Evolutionary conservation across 2,113 vertebrate species (phyloP).

Genomic region (Callionymus lyra): DNA sequence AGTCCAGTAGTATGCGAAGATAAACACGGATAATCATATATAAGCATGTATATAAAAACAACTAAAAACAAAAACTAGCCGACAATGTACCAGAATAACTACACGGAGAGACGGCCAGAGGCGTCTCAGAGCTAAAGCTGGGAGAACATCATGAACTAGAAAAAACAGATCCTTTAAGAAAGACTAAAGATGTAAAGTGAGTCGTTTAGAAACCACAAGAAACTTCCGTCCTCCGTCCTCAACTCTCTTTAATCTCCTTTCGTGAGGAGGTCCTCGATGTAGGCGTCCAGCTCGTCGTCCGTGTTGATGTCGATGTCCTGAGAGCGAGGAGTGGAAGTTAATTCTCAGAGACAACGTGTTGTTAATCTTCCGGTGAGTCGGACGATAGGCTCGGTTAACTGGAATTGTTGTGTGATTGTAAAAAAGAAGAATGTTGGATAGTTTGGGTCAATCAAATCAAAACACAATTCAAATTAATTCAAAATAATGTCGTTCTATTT

Average conservation of each 20-base stretch:
- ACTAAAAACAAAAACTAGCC: conserved; percentile 38
- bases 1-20: conserved; percentile 16
- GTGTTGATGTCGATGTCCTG: conserved; percentile 98
- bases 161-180: no score
- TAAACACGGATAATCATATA: conserved; percentile 35
- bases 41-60: conserved; percentile 35
- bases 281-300: conserved; percentile 94
- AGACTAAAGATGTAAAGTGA: neutral
- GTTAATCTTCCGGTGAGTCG: neutral
- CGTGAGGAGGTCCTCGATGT: conserved; percentile 94
- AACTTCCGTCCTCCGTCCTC: conserved; percentile 8
- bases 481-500: no score
- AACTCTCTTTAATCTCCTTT: conserved; percentile 75
- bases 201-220: neutral
- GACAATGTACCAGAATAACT: conserved; percentile 13
- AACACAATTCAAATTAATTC: no score
- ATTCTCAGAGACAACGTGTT: neutral
- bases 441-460: no score
- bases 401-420: no score
- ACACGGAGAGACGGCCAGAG: conserved; percentile 6
- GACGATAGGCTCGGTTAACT: no score
- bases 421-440: no score
- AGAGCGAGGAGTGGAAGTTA: conserved; percentile 22
- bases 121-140: conserved; percentile 5
- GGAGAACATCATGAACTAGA: neutral